A percentile compares a stretch with the other conserved stretches of the same genome.
Conservation (phyloP, 2,888 invertebrate species). For the Dinocampus coccinellae region DNA sequence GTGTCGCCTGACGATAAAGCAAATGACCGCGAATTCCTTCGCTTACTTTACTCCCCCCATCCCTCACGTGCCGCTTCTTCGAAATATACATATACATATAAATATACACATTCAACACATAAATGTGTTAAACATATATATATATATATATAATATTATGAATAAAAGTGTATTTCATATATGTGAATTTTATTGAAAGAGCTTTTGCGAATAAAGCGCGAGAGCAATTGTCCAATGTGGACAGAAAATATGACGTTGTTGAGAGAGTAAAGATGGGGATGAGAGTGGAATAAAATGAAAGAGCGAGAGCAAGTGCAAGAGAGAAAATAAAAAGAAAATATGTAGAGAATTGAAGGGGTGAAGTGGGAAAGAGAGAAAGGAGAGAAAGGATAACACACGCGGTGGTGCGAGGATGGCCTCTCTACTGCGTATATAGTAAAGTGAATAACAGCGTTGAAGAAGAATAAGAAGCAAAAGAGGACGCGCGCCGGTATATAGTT, state of each 20-base stretch:
- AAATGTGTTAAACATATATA: too few species aligned
- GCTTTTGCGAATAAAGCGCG: not conserved
- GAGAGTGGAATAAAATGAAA: too few species aligned
- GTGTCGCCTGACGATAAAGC: slow-evolving; percentile 53
- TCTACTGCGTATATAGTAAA: not conserved
- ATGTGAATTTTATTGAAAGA: too few species aligned
- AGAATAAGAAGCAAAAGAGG: slow-evolving; percentile 21
- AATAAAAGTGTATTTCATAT: too few species aligned
- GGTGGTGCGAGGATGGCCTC: slow-evolving; percentile 33
- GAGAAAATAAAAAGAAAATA: not conserved
- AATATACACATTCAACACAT: too few species aligned
- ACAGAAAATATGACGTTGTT: too few species aligned
- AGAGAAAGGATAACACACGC: slow-evolving; percentile 29
- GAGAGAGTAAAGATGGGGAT: too few species aligned
- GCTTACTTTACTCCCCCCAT: not conserved
- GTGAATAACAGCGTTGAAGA: slow-evolving; percentile 17
- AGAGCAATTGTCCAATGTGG: not conserved
- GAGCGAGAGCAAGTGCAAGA: not conserved
- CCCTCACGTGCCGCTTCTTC: not conserved
- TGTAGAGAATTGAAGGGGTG: slow-evolving; percentile 6
- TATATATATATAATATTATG: too few species aligned
- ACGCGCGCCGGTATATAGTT: slow-evolving; percentile 1
- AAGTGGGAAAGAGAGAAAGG: slow-evolving; percentile 33
- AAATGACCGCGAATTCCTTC: slow-evolving; percentile 24
- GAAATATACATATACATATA: not conserved